phyloP scores from a whole-genome alignment of 2,113 vertebrate species.

The Halichoerus grypus region DNA sequence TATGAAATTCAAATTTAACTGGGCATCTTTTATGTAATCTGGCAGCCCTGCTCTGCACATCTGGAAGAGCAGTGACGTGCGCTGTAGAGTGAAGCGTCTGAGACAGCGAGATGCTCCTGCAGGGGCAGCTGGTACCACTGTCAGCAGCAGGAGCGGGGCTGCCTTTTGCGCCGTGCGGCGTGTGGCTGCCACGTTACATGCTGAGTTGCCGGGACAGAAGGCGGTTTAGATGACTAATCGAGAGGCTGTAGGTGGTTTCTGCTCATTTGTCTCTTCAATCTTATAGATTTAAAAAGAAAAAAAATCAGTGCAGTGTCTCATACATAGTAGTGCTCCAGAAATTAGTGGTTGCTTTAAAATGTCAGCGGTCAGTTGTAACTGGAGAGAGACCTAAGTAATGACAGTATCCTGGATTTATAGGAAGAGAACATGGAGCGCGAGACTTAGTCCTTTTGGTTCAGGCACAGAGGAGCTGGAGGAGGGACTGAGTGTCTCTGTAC shows the following conservation, averaged over 20 bases:
- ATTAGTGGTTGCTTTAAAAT: neutral
- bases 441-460: neutral
- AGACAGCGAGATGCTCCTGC: neutral
- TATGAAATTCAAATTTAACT: neutral
- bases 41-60: neutral
- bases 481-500: neutral
- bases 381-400: neutral
- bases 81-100: neutral
- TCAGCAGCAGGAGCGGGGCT: no score
- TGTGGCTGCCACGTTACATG: neutral
- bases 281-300: constrained; percentile 23
- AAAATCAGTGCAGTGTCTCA: neutral
- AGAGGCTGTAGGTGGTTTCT: neutral
- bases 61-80: no score
- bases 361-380: constrained; percentile 6
- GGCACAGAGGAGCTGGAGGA: neutral
- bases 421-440: neutral
- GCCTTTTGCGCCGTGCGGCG: no score
- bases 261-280: neutral
- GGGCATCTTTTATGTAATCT: neutral
- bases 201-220: neutral
- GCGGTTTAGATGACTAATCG: neutral
- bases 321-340: neutral
- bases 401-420: neutral
- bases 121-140: neutral